Base-by-base conservation (phyloP, 2,888 invertebrate species). In the Bellardia pandia region DNA sequence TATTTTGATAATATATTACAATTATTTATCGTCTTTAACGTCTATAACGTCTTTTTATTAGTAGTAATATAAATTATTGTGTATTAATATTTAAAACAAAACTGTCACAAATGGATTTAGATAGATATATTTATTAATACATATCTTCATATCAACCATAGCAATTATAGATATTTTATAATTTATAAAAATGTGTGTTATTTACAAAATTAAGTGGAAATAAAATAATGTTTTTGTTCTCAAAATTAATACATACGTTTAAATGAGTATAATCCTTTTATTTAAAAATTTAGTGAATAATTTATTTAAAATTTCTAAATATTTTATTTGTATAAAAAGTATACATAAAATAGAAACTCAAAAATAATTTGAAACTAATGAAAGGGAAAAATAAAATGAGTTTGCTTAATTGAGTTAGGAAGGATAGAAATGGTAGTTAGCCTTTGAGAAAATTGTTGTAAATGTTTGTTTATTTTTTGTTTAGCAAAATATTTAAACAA, bases 401-500 rank as follows among this genome's bases (percentile, higher is more conserved):
- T 40, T 64, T 16, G 14, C 14, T 30, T 75, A 11, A 48, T 9
- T 30, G 60, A 5, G 33, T 3, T 14, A 40, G 33, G 56, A 13
- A 45, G 45, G 45, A 45, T 40, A n/a, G 4, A 74, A 33, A 8
- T 30, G 8, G 1, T 40, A n/a, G 58, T 6, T 68, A 74, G 75
- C 75, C 69, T 85, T 48, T 62, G 77, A 72, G 23, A 42, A 37
- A 42, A 37, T 56, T 79, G 76, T 80, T 79, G 85, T 64, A 85
- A 85, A 85, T 85, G 62, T 69, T 80, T 53, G 60, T 80, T 48
- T 33, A 69, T 69, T 62, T 62, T 58, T 84, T 81, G 80, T 75
- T 79, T 72, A 86, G 79, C 85, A 85, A 85, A 85, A 79, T 85
- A 85, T 75, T 76, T 85, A 85, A 85, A 85, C 76, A 75, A 88